A percentile compares a stretch with the other conserved stretches of the same genome.
These are phyloP conservation scores for Hoplodrina ambigua DNA, from an alignment of 2,888 invertebrate genomes.

Conservation along the genomic window DNA sequence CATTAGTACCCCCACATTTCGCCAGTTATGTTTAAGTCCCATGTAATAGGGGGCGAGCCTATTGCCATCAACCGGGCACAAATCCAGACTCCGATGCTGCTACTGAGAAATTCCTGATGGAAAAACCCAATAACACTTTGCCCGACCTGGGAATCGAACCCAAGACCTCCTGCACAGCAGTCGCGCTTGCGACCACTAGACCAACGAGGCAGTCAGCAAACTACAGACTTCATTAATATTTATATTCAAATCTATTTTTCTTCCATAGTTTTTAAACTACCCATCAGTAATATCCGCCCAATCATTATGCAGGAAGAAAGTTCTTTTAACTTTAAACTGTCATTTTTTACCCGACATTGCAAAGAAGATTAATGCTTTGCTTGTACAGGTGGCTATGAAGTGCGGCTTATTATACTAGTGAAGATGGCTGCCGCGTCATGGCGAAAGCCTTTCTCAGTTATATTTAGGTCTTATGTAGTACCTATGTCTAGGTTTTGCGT, in stretches of 20 bases:
- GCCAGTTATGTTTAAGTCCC: too few relatives aligned
- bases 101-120: too few relatives aligned
- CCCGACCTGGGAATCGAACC: too few relatives aligned
- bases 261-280: constrained; percentile 26
- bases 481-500: constrained; percentile 13
- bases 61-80: too few relatives aligned
- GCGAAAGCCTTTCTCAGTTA: constrained; percentile 36
- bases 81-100: too few relatives aligned
- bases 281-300: constrained; percentile 31
- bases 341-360: constrained; percentile 50
- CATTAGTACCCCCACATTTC: too few relatives aligned
- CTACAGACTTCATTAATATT: not conserved
- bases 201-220: too few relatives aligned
- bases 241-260: constrained; percentile 9
- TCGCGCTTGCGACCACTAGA: too few relatives aligned
- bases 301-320: constrained; percentile 53
- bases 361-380: constrained; percentile 57
- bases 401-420: constrained; percentile 52
- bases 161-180: too few relatives aligned
- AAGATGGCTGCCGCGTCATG: constrained; percentile 52
- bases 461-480: constrained; percentile 39
- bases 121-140: too few relatives aligned
- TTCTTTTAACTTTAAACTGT: constrained; percentile 39
- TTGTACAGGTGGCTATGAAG: constrained; percentile 52
- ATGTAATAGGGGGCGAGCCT: too few relatives aligned